Percentiles rank a stretch among this genome's conserved stretches.
phyloP scores from a whole-genome alignment of 2,797 vertebrate genomes.

The Clangula hyemalis region DNA sequence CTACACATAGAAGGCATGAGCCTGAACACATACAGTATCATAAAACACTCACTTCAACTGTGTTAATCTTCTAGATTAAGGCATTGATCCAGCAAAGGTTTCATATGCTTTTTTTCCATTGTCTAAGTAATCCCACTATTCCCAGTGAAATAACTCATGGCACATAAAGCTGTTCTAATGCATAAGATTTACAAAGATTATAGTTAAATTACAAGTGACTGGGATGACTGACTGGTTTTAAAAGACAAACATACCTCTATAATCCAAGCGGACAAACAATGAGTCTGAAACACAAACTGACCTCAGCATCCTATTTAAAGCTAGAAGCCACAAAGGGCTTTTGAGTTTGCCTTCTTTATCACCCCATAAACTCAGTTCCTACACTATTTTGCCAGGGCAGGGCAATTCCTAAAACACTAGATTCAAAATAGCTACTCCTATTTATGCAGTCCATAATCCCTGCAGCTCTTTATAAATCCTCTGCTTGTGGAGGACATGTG shows the following conservation, averaged over 20 bases:
- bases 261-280: background rate
- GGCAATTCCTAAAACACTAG: background rate
- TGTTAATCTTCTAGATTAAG: background rate
- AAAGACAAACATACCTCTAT: background rate
- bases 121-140: background rate
- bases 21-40: background rate
- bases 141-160: background rate
- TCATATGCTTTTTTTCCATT: background rate
- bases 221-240: background rate
- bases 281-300: background rate
- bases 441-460: background rate
- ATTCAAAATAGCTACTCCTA: background rate
- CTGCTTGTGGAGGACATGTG: background rate
- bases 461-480: background rate
- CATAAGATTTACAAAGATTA: rapidly evolving
- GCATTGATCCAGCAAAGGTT: background rate
- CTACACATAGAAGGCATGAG: background rate
- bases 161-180: background rate
- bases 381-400: background rate
- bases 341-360: background rate
- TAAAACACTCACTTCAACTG: background rate
- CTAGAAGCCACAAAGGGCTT: background rate
- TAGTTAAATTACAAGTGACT: rapidly evolving
- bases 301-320: background rate
- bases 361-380: background rate